These are phyloP conservation scores for Cherax destructor DNA, from an alignment of 1,140 invertebrate species.

Conservation along the genomic window DNA sequence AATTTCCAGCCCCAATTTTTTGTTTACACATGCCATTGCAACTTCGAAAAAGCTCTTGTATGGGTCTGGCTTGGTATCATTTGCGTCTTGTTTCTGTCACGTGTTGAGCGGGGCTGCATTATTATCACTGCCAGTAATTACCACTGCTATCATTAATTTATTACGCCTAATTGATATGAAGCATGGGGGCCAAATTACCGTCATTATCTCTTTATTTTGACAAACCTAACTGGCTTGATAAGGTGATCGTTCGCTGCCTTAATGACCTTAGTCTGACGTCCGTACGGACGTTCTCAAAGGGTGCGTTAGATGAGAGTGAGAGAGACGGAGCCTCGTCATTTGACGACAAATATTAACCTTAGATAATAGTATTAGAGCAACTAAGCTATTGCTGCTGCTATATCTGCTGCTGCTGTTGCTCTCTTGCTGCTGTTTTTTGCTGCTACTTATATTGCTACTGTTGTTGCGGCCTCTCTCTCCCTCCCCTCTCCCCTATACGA, in stretches of 20 bases:
- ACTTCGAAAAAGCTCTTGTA: conserved; percentile 29
- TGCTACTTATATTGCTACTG: too few species aligned
- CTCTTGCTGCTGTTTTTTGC: too few species aligned
- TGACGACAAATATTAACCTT: too few species aligned
- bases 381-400: too few species aligned
- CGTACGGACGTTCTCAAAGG: too few species aligned
- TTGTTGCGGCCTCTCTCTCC: too few species aligned
- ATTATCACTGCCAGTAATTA: conserved; percentile 56
- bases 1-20: conserved; percentile 33
- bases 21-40: conserved; percentile 24
- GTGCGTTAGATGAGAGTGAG: neutral
- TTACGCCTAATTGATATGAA: conserved; percentile 65
- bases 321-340: neutral
- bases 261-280: neutral
- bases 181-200: conserved; percentile 40
- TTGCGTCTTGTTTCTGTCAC: conserved; percentile 38
- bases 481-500: too few species aligned
- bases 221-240: conserved; percentile 8
- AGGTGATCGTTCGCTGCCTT: neutral
- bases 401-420: too few species aligned
- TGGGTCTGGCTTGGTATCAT: conserved; percentile 22
- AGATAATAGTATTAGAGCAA: too few species aligned
- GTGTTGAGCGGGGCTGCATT: conserved; percentile 47
- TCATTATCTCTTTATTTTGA: conserved; percentile 51
- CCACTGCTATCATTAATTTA: conserved; percentile 52